A percentile compares a stretch with the other conserved stretches of the same genome.
phyloP scores from a whole-genome alignment of 2,888 invertebrate genomes.

The Laothoe populi region DNA sequence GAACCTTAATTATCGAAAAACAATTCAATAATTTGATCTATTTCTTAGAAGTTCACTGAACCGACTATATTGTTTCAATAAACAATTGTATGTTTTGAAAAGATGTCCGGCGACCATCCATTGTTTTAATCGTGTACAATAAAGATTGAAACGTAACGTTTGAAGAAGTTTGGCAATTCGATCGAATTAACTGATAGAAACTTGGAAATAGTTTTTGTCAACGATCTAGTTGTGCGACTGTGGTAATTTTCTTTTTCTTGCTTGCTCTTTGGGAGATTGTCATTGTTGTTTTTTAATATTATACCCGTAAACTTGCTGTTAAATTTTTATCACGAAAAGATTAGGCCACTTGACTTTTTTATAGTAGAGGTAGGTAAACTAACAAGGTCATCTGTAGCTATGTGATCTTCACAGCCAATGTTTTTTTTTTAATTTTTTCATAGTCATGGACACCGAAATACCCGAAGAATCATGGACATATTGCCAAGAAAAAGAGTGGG shows the following conservation, averaged over 20 bases:
- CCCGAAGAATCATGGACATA: no score
- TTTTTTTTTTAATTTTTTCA: no score
- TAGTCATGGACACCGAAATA: no score
- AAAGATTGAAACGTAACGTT: background rate
- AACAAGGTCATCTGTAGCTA: no score
- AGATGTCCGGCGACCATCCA: conserved; percentile 7
- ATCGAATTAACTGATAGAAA: no score
- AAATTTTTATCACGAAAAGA: no score
- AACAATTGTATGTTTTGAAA: background rate
- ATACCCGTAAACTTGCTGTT: no score
- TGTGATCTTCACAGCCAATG: no score
- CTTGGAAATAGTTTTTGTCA: background rate
- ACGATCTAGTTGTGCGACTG: background rate
- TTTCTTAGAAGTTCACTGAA: background rate
- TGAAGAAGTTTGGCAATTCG: conserved; percentile 17
- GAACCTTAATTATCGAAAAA: background rate
- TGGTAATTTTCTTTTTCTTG: background rate
- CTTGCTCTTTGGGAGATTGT: background rate
- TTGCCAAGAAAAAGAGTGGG: no score
- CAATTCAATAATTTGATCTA: conserved; percentile 4
- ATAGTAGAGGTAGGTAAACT: no score
- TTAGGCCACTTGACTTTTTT: no score
- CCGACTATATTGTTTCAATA: conserved; percentile 6
- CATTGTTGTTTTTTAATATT: no score
- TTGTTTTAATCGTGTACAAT: conserved; percentile 18